Conservation (phyloP, 2,888 invertebrate species). For the Aphodius sticticus region DNA sequence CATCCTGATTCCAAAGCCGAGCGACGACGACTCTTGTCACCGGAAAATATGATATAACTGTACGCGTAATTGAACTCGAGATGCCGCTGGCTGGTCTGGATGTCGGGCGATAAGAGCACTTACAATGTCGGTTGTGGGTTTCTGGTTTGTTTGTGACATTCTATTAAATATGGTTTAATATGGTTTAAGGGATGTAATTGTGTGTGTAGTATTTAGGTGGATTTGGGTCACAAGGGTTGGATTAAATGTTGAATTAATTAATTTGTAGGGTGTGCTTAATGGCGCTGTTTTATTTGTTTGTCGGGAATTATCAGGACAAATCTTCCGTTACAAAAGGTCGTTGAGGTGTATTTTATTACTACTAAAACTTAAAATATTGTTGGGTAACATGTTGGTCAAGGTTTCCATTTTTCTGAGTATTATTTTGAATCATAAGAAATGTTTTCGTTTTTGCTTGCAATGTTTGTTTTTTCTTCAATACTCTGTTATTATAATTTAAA, state of each 20-base stretch:
- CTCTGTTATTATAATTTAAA: background rate
- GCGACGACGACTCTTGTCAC: background rate
- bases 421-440: background rate
- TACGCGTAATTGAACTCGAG: background rate
- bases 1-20: background rate
- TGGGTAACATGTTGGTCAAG: background rate
- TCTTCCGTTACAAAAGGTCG: no score
- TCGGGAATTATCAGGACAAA: background rate
- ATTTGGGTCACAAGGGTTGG: background rate
- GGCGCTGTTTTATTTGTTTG: background rate
- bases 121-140: background rate
- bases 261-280: background rate
- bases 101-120: background rate
- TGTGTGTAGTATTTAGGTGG: background rate
- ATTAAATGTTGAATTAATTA: background rate
- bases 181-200: background rate
- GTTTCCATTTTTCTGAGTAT: background rate
- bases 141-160: background rate
- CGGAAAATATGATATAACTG: constrained; percentile 4
- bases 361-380: background rate
- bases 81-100: background rate
- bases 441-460: background rate
- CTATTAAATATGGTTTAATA: background rate
- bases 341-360: background rate
- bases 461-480: no score